phyloP scores from a whole-genome alignment of 2,888 invertebrate genomes.

The Chelonus formosanus region DNA sequence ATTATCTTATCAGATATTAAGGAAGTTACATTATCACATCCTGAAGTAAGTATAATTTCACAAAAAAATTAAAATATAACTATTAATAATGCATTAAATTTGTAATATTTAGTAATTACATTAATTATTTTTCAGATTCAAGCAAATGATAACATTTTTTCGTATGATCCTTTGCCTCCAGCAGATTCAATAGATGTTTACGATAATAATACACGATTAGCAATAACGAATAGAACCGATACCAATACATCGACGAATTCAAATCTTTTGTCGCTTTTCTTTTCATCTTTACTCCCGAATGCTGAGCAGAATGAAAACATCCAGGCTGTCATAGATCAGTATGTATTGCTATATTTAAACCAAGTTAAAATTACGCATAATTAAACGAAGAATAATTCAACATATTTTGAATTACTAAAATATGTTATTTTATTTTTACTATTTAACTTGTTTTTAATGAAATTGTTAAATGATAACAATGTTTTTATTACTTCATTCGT shows the following conservation, averaged over 20 bases:
- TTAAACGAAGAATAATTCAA: no score
- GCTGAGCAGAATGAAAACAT: conserved; percentile 64
- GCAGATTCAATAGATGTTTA: conserved; percentile 78
- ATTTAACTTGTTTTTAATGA: no score
- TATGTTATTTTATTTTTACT: no score
- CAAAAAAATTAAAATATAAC: background rate
- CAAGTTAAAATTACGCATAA: background rate
- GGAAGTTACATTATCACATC: conserved; percentile 70
- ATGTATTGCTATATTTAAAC: background rate
- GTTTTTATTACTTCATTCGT: no score
- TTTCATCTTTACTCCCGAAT: conserved; percentile 77
- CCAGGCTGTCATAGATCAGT: background rate
- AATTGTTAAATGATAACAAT: no score
- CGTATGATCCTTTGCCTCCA: conserved; percentile 84
- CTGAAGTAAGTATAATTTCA: conserved; percentile 65
- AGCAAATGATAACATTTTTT: conserved; percentile 71
- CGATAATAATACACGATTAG: conserved; percentile 55
- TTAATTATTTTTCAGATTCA: conserved; percentile 59
- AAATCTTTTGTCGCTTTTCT: conserved; percentile 63
- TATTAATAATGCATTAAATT: background rate
- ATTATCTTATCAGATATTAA: conserved; percentile 77
- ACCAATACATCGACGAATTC: conserved; percentile 48
- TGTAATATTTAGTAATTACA: background rate
- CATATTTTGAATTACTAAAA: no score
- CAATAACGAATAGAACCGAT: conserved; percentile 57